Evolutionary conservation across 2,888 invertebrate species (phyloP), one percentile per base, ranked within the genome.

Genomic region (Hecatera dysodea): DNA sequence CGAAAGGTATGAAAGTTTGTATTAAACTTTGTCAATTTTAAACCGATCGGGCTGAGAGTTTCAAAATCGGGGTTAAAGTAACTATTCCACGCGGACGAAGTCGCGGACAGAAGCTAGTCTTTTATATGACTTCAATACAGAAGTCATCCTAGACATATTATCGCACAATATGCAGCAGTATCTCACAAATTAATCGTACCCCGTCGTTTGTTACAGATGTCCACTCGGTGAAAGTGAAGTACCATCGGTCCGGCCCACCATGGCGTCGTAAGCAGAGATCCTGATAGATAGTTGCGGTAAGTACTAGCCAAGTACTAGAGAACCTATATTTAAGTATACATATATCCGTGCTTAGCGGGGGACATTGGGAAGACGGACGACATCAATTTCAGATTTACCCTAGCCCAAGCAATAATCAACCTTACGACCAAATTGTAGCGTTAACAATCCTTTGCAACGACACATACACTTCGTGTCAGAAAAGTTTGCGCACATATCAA

Each of bases 181-280:
- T n/a, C 15, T 15, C 61, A 77, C 55, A 50, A 62, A 77, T 69
- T 77, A 73, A 82, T 70, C 27, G 27, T 19, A 29, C 56, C 67
- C 68, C 60, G 70, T 77, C 81, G 59, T 82, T 90, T 89, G 88
- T 93, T 91, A 19, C 91, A 94, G 94, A 93, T 94, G 93, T 88
- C 79, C 85, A 86, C 80, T 83, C 92, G 93, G 90, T 93, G 91
- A 92, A 91, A 88, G 85, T 84, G 87, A 86, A 89, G 79, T 84
- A 80, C 80, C 79, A 82, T 85, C 76, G 72, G 74, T 73, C 75
- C 61, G 36, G 56, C 76, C 82, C 71, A 82, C 80, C 77, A 94
- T 94, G 94, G 88, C 90, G 88, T 92, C 90, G 87, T 93, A 92
- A 86, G 83, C 80, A 76, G 78, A 69, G 59, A 79, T 75, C 73